phyloP scores from a whole-genome alignment of 2,888 invertebrate species.

The Amphipyra tragopoginis region DNA sequence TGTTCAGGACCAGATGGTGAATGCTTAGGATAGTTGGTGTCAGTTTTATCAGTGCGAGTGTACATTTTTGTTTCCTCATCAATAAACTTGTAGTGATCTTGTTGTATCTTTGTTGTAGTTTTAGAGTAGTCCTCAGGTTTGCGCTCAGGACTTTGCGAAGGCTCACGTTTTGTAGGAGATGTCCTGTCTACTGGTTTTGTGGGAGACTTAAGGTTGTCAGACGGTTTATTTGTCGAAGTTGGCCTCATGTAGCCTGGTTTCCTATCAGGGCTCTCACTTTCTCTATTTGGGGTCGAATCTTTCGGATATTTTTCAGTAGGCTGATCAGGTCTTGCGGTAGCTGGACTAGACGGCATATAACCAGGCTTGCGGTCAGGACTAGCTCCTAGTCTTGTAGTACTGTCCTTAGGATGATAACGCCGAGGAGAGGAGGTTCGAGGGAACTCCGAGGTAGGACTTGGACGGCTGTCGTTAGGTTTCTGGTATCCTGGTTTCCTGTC shows the following conservation, averaged over 20 bases:
- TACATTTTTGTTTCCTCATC: constrained; percentile 84
- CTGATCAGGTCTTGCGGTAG: constrained; percentile 19
- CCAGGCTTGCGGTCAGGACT: constrained; percentile 60
- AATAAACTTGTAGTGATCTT: constrained; percentile 80
- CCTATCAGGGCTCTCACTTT: constrained; percentile 63
- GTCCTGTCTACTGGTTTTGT: constrained; percentile 60
- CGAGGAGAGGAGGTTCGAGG: constrained; percentile 44
- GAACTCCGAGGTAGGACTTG: constrained; percentile 20
- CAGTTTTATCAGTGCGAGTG: constrained; percentile 63
- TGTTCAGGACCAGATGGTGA: constrained; percentile 11
- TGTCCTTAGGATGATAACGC: constrained; percentile 22
- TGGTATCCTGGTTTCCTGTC: constrained; percentile 58
- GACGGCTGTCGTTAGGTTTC: constrained; percentile 33
- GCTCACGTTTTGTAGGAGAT: constrained; percentile 55
- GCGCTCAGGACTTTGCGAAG: constrained; percentile 62
- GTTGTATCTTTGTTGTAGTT: constrained; percentile 62
- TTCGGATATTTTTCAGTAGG: constrained; percentile 28
- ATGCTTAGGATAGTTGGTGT: constrained; percentile 41
- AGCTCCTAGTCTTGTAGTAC: constrained; percentile 28
- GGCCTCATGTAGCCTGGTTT: constrained; percentile 77
- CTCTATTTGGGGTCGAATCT: constrained; percentile 37
- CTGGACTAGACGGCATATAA: constrained; percentile 25
- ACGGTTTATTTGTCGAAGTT: constrained; percentile 65
- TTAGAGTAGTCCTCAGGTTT: constrained; percentile 50
- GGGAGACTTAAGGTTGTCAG: constrained; percentile 51